phyloP scores from a whole-genome alignment of 2,888 invertebrate species.

The Esperia sulphurella region DNA sequence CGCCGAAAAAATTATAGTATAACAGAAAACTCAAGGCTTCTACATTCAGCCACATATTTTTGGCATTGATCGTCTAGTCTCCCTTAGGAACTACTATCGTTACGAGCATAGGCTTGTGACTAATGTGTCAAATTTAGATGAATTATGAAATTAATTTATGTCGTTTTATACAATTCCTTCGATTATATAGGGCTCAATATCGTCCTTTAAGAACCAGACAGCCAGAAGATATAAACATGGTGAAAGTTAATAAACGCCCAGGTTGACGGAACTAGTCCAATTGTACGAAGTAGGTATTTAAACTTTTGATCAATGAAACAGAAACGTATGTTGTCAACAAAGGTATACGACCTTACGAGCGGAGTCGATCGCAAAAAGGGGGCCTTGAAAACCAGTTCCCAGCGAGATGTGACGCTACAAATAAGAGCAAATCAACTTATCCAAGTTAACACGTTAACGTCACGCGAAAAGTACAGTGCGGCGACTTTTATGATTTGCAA shows the following conservation, averaged over 20 bases:
- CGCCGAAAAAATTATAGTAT: too few species aligned
- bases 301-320: constrained; percentile 35
- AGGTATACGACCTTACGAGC: constrained; percentile 47
- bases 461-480: not conserved
- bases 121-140: too few species aligned
- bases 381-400: constrained; percentile 51
- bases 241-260: not conserved
- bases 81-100: too few species aligned
- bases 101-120: too few species aligned
- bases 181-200: too few species aligned
- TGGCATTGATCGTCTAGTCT: too few species aligned
- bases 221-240: not conserved
- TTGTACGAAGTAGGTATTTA: not conserved
- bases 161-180: too few species aligned
- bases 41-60: too few species aligned
- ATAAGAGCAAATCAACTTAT: constrained; percentile 16
- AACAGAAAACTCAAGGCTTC: too few species aligned
- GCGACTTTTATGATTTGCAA: too few species aligned
- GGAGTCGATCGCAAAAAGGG: constrained; percentile 45
- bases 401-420: constrained; percentile 29
- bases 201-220: too few species aligned
- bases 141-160: too few species aligned
- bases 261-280: not conserved
- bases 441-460: not conserved
- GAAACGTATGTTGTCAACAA: constrained; percentile 15